Evolutionary conservation across 2,797 vertebrate genomes (phyloP), one percentile per base, ranked within the genome.

Genomic region (Eutrigla gurnardus): DNA sequence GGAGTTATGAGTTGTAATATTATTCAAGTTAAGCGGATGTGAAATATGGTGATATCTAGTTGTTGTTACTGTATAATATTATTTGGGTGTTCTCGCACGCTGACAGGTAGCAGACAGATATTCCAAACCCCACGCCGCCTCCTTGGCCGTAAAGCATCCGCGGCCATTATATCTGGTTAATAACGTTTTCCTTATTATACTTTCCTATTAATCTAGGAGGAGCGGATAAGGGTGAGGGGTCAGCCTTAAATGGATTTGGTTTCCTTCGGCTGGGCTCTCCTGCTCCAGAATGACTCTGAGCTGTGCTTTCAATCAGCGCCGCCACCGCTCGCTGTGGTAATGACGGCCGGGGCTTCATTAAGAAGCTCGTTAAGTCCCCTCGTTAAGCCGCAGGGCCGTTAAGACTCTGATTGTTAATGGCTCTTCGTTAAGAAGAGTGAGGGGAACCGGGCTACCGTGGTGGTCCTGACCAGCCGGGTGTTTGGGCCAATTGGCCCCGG

Each of bases 341-440:
- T 92, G 95, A 94, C 83, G 91, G 89, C 86, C 76, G 75, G 91
- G 90, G 92, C 93, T 93, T 95, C 95, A 95, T 95, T 95, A 95
- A 92, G 92, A 85, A 89, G 91, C 93, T 95, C 93, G 91, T 95
- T 95, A 95, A 92, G 90, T 89, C 89, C 88, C 86, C 87, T 94
- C 93, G 83, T 93, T 93, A 93, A 93, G 90, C 90, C 77, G 80
- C 87, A 60, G 85, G 87, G 86, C 88, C 78, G 84, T 92, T 92
- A 93, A 87, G 86, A 84, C 88, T 89, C 84, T 90, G 88, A 90
- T 88, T 89, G 88, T 91, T 89, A 91, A 93, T 91, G 90, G 88
- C 78, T 82, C 87, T 92, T 90, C 75, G 80, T 91, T 90, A 93
- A 91, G 59, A 89, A 78, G 73, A 84, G 87, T 67, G 82, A 88